Base-by-base conservation (phyloP, 2,888 invertebrate genomes). In the Ectemnius lituratus region DNA sequence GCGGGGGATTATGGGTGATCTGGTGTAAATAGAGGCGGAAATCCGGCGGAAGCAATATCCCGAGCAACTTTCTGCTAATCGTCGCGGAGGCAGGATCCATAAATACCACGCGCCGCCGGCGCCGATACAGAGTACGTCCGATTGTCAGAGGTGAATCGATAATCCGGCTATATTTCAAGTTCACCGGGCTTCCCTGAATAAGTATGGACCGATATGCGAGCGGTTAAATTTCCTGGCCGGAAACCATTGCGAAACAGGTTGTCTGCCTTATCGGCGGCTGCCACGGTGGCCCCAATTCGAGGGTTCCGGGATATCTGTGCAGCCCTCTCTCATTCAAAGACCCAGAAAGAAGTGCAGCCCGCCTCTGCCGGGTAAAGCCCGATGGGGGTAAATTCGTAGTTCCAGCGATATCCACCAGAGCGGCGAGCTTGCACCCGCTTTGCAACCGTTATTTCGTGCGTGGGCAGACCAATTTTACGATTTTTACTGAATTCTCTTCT, bases 371-470 rank as follows among this genome's bases (percentile, higher is more conserved):
- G 84, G 78, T 82, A 81, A 80, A 72, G 71, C 67, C 71, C 74
- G 80, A 73, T 81, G 75, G 76, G 80, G 80, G 82, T 85, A 83
- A 52, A 87, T 87, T 87, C 82, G 61, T 75, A 85, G 87, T 87
- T 87, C 87, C 86, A 85, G 80, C 75, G 76, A 84, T 85, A 85
- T 86, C 86, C 87, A 81, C 87, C 87, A 87, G 87, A 84, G 87
- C 88, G 88, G 87, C 88, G 82, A 80, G 78, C 78, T 78, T 80
- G 82, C 71, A 72, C 80, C 75, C 70, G 67, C 69, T 60, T 46
- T 18, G 16, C 59, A 14, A 59, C 71, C 49, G 56, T 20, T 56
- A 14, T 67, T 27, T 67, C 58, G 18, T 67, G 70, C 65, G 61
- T 57, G 65, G 57, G 62, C 64, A 63, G 69, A 66, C 57, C 56